Base-by-base conservation (phyloP, 2,113 vertebrate species). In the Psilopsiagon aurifrons region DNA sequence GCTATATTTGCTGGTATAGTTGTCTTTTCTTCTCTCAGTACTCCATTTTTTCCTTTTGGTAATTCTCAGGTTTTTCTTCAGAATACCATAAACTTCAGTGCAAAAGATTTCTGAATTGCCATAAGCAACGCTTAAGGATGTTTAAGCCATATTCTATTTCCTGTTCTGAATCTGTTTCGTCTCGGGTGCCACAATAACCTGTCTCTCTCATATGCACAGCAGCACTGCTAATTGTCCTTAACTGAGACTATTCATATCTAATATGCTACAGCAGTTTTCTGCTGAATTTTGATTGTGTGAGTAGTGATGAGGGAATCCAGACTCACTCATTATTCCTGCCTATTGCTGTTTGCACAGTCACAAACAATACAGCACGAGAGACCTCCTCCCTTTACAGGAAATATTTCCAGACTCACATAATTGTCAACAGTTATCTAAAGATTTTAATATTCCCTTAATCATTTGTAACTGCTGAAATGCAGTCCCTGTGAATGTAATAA, bases 391-490 rank as follows among this genome's bases (percentile, higher is more conserved):
- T 96, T 94, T 95, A 92, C 35, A 17, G 92, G 73, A 71, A 68
- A 14, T 37, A 78, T 88, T 96, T 96, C 15, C 39, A 84, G 64
- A 6, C 80, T 85, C 88, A 17, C 49, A 19, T 92, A 94, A 96
- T 90, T 88, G 88, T 49, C 3, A 1, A 84, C 74, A 59, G 77
- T 86, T 92, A 86, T 79, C 83, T 54, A 75, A 96, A 81, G 77
- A 54, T 96, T 96, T 96, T 93, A 96, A 96, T 93, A 92, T 89
- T 82, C 80, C 66, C 74, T 92, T 81, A 57, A 73, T 90, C 83
- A 62, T 68, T 68, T 62, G 57, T 0, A 4, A 41, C 83, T 79
- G 94, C 81, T 62, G 81, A 84, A 96, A 86, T 77, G 73, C 49
- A 78, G 63, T 94, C 90, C 69, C 75, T 76, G 67, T 39, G 86